phyloP scores from a whole-genome alignment of 2,888 invertebrate species.

The Drosophila aldrichi region DNA sequence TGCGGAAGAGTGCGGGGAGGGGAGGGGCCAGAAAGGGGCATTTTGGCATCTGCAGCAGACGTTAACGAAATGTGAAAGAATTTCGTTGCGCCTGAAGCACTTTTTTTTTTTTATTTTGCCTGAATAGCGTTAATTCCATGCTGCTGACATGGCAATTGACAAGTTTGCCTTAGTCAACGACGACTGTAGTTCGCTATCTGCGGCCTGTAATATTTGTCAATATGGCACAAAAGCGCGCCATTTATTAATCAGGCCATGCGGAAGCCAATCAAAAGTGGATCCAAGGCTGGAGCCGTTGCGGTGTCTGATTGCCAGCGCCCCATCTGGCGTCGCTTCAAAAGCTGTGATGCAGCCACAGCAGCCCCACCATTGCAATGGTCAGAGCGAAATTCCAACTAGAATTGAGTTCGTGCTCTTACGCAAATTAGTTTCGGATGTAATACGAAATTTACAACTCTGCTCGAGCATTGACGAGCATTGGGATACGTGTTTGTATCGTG shows the following conservation, averaged over 20 bases:
- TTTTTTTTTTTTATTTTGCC: background rate
- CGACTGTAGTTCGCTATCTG: background rate
- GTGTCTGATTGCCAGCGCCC: conserved; percentile 37
- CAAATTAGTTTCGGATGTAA: background rate
- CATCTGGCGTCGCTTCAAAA: conserved; percentile 1
- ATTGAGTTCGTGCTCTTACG: background rate
- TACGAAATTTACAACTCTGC: too few relatives aligned
- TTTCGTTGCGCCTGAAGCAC: conserved; percentile 38
- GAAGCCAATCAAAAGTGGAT: conserved; percentile 59
- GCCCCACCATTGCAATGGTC: background rate
- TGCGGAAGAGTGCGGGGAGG: background rate
- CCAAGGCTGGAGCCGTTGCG: conserved; percentile 18
- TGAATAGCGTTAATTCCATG: conserved; percentile 70
- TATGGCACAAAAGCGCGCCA: conserved; percentile 61
- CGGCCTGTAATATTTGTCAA: conserved; percentile 53
- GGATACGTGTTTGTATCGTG: too few relatives aligned
- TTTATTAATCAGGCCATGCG: conserved; percentile 72
- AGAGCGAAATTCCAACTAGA: background rate
- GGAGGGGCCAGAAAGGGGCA: too few relatives aligned
- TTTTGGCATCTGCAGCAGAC: conserved; percentile 36
- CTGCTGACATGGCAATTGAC: conserved; percentile 72
- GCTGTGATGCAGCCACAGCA: background rate
- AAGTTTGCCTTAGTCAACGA: conserved; percentile 25
- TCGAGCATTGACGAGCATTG: too few relatives aligned
- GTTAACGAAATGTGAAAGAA: conserved; percentile 62